These are phyloP conservation scores for Phacellophora camtschatica DNA, from an alignment of 30 jellyfish, hydroid and myxozoan genomes.

Conservation along the genomic window DNA sequence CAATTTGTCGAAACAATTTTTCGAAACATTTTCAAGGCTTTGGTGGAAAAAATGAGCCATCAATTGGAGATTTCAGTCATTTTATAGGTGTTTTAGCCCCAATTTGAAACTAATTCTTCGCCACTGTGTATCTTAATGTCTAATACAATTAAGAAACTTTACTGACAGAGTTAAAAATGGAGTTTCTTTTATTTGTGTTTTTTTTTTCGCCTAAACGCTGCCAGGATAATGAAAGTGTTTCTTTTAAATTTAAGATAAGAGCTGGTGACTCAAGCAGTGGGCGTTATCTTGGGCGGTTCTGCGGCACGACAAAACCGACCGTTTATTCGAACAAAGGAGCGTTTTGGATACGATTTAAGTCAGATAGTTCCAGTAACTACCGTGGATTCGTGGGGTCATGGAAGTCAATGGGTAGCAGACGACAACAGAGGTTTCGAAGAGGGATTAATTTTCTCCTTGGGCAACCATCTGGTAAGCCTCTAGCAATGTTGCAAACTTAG, in stretches of 20 bases:
- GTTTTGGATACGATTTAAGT: constrained; percentile 59
- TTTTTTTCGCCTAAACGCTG: too few species aligned
- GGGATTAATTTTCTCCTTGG: not conserved
- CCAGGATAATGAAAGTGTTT: too few species aligned
- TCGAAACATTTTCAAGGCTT: too few species aligned
- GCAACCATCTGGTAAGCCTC: constrained; percentile 7
- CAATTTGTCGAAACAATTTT: too few species aligned
- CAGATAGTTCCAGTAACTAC: constrained; percentile 50
- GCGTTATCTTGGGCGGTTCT: constrained; percentile 51
- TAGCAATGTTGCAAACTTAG: not conserved
- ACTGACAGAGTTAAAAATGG: too few species aligned
- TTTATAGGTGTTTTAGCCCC: too few species aligned
- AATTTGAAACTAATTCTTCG: too few species aligned
- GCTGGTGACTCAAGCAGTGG: constrained; percentile 62
- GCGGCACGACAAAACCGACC: constrained; percentile 60
- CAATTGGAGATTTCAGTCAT: too few species aligned
- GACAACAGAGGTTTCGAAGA: not conserved
- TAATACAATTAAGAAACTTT: too few species aligned
- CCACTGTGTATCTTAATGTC: too few species aligned
- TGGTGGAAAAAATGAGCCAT: too few species aligned
- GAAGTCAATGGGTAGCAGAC: constrained; percentile 8
- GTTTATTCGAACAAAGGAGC: constrained; percentile 30
- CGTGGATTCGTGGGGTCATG: constrained; percentile 75
- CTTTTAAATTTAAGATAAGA: constrained; percentile 25
- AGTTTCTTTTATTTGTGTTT: too few species aligned